Percentiles rank a stretch among this genome's conserved stretches.
Conservation (phyloP, 2,113 vertebrate genomes). For the Piprites chloris region DNA sequence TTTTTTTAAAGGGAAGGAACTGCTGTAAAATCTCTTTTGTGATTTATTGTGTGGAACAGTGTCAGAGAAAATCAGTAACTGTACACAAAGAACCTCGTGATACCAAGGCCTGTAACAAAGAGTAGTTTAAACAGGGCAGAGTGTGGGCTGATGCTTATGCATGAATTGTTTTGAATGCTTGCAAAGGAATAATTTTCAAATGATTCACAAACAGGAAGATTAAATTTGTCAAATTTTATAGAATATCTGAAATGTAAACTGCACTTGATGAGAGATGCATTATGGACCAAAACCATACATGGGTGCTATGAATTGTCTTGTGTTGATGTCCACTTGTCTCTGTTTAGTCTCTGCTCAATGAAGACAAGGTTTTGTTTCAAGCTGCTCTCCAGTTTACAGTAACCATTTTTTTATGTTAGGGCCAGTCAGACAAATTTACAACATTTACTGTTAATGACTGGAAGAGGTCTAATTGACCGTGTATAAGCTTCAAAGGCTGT, state of each 20-base stretch:
- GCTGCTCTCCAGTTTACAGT: neutral
- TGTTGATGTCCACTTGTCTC: neutral
- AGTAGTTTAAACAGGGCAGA: neutral
- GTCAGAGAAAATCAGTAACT: neutral
- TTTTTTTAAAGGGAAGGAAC: neutral
- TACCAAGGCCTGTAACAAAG: neutral
- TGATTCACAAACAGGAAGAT: neutral
- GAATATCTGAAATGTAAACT: neutral
- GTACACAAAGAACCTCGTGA: slow-evolving; percentile 32
- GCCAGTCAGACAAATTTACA: neutral
- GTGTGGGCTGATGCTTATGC: slow-evolving; percentile 15
- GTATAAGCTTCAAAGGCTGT: neutral
- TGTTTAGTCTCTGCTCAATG: neutral
- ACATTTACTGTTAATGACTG: neutral
- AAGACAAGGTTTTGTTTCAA: neutral
- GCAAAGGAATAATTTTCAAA: neutral
- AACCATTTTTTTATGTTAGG: neutral
- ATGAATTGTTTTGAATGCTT: neutral
- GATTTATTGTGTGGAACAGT: neutral
- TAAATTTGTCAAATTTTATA: neutral
- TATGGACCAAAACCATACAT: neutral
- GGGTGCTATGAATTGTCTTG: neutral
- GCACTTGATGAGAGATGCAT: neutral
- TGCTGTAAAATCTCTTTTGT: neutral
- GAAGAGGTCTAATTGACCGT: neutral